A percentile compares a stretch with the other conserved stretches of the same genome.
phyloP scores from a whole-genome alignment of 2,113 vertebrate species.

The Asarcornis scutulata region DNA sequence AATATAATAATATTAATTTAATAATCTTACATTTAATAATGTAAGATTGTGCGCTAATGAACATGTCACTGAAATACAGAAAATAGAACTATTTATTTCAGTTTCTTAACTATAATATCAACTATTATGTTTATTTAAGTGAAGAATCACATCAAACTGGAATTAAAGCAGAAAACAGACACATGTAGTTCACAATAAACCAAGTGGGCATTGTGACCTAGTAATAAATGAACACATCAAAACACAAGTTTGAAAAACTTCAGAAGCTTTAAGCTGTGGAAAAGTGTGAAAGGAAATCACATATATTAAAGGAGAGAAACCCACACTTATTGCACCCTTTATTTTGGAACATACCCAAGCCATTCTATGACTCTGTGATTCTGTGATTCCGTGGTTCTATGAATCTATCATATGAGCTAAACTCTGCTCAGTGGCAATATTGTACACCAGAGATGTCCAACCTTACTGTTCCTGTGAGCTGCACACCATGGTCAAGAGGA shows the following conservation, averaged over 20 bases:
- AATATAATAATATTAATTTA: too few relatives aligned
- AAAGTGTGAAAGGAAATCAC: background rate
- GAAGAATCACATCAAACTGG: background rate
- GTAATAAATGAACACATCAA: background rate
- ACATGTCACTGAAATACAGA: background rate
- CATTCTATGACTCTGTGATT: too few relatives aligned
- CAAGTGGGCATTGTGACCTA: background rate
- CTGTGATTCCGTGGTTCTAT: too few relatives aligned
- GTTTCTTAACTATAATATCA: background rate
- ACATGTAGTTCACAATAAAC: background rate
- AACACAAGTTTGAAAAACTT: background rate
- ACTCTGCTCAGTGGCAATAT: background rate
- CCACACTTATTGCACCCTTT: background rate
- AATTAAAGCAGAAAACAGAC: background rate
- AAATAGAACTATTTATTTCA: background rate
- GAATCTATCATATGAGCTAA: background rate
- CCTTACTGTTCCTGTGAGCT: background rate
- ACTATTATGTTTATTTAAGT: background rate
- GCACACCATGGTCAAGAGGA: too few relatives aligned
- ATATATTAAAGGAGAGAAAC: background rate
- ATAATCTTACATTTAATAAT: too few relatives aligned
- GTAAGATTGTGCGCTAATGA: background rate
- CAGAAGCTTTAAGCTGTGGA: background rate
- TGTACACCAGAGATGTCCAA: background rate
- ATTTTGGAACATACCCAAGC: background rate